These are phyloP conservation scores for Sebastes umbrosus DNA, from an alignment of 2,797 vertebrate genomes.

Conservation along the genomic window DNA sequence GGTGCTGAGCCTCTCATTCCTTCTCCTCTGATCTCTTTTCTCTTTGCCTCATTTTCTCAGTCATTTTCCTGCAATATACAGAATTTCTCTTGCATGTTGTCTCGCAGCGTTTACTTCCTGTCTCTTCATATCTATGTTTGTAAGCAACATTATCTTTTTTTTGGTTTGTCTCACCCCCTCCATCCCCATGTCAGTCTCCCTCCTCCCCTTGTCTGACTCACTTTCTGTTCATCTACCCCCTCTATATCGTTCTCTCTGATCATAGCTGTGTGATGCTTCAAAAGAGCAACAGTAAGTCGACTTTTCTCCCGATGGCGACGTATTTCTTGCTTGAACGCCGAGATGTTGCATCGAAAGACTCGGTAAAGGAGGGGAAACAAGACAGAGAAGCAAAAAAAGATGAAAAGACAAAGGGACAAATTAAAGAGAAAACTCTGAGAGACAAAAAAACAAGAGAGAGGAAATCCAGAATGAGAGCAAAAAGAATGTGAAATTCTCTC, in stretches of 20 bases:
- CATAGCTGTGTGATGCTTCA: conserved; percentile 45
- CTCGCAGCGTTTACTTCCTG: neutral
- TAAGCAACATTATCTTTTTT: neutral
- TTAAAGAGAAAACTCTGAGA: conserved; percentile 5
- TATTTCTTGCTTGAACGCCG: conserved; percentile 11
- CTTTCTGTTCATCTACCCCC: neutral
- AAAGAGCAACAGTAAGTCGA: conserved; percentile 33
- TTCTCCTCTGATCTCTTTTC: neutral
- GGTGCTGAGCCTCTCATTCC: conserved; percentile 10
- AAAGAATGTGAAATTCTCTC: conserved; percentile 30
- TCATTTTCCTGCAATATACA: neutral
- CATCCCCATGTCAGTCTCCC: neutral
- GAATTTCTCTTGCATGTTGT: neutral
- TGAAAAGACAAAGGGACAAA: conserved; percentile 39
- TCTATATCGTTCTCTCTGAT: conserved; percentile 28
- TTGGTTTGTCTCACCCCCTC: no score
- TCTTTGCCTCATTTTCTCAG: neutral
- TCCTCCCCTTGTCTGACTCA: neutral
- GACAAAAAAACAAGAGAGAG: neutral
- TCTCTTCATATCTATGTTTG: neutral
- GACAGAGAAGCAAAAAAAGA: neutral
- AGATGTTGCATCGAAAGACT: conserved; percentile 2
- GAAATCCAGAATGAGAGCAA: conserved; percentile 18
- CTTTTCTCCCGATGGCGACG: conserved; percentile 37
- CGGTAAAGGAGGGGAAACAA: neutral